phyloP scores from a whole-genome alignment of 2,888 invertebrate species.

The Chrysopilus asiliformis region DNA sequence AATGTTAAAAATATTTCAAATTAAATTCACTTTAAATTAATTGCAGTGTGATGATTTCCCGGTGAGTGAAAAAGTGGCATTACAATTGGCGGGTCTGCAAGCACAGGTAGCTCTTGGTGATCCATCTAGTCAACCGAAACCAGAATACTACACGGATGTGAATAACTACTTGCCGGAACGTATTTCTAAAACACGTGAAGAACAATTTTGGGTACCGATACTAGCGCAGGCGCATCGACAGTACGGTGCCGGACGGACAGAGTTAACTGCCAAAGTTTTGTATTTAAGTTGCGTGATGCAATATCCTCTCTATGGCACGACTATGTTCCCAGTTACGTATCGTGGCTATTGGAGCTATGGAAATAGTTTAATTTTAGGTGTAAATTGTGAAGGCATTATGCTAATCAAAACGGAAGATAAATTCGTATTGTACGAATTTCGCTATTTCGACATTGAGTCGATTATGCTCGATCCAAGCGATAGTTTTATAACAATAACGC shows the following conservation, averaged over 20 bases:
- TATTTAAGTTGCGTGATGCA: slow-evolving; percentile 94
- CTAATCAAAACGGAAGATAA: slow-evolving; percentile 86
- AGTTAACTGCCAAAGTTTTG: slow-evolving; percentile 82
- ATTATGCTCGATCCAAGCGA: slow-evolving; percentile 85
- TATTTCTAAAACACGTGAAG: slow-evolving; percentile 61
- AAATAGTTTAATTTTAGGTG: slow-evolving; percentile 58
- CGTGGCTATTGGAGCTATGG: slow-evolving; percentile 88
- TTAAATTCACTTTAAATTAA: slow-evolving; percentile 6
- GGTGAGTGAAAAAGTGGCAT: slow-evolving; percentile 85
- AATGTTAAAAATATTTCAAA: not conserved
- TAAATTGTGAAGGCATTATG: slow-evolving; percentile 82
- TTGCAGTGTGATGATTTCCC: slow-evolving; percentile 83
- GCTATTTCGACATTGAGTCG: slow-evolving; percentile 81
- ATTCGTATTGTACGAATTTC: slow-evolving; percentile 79
- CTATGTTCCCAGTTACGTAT: slow-evolving; percentile 78
- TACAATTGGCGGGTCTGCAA: slow-evolving; percentile 86
- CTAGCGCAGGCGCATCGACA: slow-evolving; percentile 78
- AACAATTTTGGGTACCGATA: slow-evolving; percentile 78
- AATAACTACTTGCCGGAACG: slow-evolving; percentile 79
- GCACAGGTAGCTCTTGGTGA: slow-evolving; percentile 90
- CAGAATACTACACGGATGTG: slow-evolving; percentile 82
- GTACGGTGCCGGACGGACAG: slow-evolving; percentile 84
- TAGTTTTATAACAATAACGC: slow-evolving; percentile 78
- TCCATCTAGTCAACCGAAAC: slow-evolving; percentile 53
- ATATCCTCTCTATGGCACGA: slow-evolving; percentile 83